A percentile compares a stretch with the other conserved stretches of the same genome.
These are phyloP conservation scores for Bacillus rossius DNA, from an alignment of 1,140 invertebrate genomes.

Conservation along the genomic window DNA sequence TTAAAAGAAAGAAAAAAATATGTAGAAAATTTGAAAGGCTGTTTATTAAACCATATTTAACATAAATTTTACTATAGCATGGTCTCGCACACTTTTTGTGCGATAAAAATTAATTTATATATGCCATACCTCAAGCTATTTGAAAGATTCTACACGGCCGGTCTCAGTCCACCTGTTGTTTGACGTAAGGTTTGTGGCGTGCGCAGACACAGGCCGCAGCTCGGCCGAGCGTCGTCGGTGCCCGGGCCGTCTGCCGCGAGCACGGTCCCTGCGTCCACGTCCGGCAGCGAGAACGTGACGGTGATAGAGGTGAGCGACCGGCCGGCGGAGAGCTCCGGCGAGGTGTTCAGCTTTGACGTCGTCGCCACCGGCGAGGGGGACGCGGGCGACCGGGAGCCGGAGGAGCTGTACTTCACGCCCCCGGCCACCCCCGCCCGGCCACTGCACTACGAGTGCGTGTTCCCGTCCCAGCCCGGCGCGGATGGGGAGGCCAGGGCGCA, in stretches of 20 bases:
- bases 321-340: not conserved
- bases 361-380: constrained; percentile 6
- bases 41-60: too few species aligned
- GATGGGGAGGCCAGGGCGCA: not conserved
- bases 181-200: not conserved
- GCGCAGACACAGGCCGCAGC: constrained; percentile 3
- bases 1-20: too few species aligned
- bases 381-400: constrained; percentile 5
- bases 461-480: constrained; percentile 7
- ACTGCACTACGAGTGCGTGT: constrained; percentile 23
- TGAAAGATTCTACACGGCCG: too few species aligned
- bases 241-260: constrained; percentile 10
- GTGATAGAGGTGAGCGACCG: constrained; percentile 26
- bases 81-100: too few species aligned
- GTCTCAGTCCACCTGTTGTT: too few species aligned
- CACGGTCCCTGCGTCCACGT: too few species aligned
- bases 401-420: constrained; percentile 19
- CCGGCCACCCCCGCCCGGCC: constrained; percentile 16
- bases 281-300: constrained; percentile 23
- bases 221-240: constrained; percentile 11
- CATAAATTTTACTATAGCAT: too few species aligned
- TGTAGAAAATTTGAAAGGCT: too few species aligned
- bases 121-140: too few species aligned
- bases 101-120: too few species aligned
- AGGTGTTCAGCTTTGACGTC: constrained; percentile 20